Evolutionary conservation across 2,113 vertebrate genomes (phyloP).

Genomic region (Psophia crepitans): DNA sequence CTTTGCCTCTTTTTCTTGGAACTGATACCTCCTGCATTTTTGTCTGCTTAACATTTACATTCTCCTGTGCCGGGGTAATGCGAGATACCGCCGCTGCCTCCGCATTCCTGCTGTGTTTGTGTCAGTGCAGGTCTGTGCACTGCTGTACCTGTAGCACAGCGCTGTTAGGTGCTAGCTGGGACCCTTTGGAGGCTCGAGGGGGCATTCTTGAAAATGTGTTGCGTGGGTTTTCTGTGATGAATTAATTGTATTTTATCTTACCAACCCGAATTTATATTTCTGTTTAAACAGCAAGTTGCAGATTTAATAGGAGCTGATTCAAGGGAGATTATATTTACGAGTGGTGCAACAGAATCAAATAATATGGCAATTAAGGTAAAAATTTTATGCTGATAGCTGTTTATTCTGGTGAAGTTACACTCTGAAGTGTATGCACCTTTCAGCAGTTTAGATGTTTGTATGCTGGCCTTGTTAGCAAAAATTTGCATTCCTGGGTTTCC

Average conservation of each 20-base stretch:
- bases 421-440: background rate
- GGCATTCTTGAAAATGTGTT: background rate
- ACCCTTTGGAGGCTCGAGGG: background rate
- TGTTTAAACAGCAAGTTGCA: conserved; percentile 87
- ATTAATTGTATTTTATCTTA: background rate
- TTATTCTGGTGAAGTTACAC: background rate
- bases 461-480: background rate
- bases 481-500: background rate
- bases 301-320: conserved; percentile 91
- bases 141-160: background rate
- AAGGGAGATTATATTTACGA: conserved; percentile 96
- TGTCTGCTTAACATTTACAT: background rate
- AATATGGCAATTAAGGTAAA: conserved; percentile 96
- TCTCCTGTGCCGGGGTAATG: background rate
- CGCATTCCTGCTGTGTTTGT: background rate
- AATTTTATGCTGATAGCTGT: background rate
- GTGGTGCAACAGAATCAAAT: conserved; percentile 96
- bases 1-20: background rate
- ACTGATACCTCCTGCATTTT: accelerated
- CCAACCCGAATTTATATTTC: background rate
- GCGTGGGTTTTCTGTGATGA: background rate
- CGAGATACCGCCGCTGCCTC: background rate
- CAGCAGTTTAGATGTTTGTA: background rate
- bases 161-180: background rate
- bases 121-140: background rate